Conservation (phyloP, 1,140 invertebrate species). For the Panagrolaimus sp. region DNA sequence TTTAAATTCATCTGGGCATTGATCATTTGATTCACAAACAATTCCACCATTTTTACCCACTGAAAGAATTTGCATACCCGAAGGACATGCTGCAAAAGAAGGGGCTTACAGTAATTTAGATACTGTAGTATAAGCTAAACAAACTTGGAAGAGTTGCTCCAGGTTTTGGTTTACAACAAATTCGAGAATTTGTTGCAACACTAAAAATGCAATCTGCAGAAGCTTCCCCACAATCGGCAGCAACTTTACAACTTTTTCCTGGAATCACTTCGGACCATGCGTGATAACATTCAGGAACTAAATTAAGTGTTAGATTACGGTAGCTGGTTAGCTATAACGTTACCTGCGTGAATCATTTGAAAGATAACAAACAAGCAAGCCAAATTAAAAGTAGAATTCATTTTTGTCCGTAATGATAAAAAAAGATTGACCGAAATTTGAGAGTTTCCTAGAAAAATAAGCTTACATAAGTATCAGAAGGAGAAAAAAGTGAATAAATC, state of each 20-base stretch:
- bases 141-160: slow-evolving; percentile 31
- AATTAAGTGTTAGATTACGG: background rate
- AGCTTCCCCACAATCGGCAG: slow-evolving; percentile 28
- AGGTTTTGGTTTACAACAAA: slow-evolving; percentile 37
- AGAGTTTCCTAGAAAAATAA: background rate
- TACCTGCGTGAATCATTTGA: slow-evolving; percentile 13
- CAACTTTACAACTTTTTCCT: slow-evolving; percentile 19
- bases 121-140: background rate
- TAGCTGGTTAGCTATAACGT: background rate
- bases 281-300: slow-evolving; percentile 32
- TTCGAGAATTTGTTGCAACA: slow-evolving; percentile 20
- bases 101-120: background rate
- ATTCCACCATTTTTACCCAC: slow-evolving; percentile 26
- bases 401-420: background rate
- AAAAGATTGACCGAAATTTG: background rate
- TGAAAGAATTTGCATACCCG: slow-evolving; percentile 19
- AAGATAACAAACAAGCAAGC: slow-evolving; percentile 6
- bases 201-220: slow-evolving; percentile 32
- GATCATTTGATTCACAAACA: slow-evolving; percentile 22
- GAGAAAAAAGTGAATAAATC: too few relatives aligned
- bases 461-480: too few relatives aligned
- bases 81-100: slow-evolving; percentile 35
- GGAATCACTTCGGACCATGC: slow-evolving; percentile 33
- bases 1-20: slow-evolving; percentile 34
- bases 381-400: background rate